Conservation (phyloP, 2,797 vertebrate species). For the Syndactyla subalaris region DNA sequence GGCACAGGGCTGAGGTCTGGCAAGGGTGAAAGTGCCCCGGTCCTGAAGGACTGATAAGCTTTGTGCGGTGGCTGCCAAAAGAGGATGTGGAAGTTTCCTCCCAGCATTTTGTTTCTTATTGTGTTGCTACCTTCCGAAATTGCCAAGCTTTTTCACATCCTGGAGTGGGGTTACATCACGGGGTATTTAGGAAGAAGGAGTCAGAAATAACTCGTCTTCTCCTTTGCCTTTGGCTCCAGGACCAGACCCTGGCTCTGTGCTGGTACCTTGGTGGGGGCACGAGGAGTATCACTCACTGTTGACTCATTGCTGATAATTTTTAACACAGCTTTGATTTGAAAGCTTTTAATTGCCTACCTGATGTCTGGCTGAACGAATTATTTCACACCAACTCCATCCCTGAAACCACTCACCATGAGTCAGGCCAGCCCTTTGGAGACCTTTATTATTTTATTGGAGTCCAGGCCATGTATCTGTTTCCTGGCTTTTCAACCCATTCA, state of each 20-base stretch:
- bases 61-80: constrained; percentile 15
- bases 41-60: constrained; percentile 26
- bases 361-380: not conserved
- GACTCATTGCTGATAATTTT: constrained; percentile 33
- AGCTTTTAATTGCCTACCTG: not conserved
- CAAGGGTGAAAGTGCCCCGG: constrained; percentile 36
- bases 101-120: constrained; percentile 76
- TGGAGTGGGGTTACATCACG: constrained; percentile 80
- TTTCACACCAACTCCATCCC: not conserved
- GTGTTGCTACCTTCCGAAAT: constrained; percentile 62
- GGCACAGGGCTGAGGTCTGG: not conserved
- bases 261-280: not conserved
- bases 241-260: not conserved
- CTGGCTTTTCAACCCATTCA: constrained; percentile 15
- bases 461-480: not conserved
- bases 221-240: constrained; percentile 30
- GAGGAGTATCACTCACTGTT: not conserved
- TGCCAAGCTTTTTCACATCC: constrained; percentile 75
- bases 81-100: constrained; percentile 76
- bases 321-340: constrained; percentile 1
- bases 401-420: not conserved
- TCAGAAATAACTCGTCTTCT: constrained; percentile 38
- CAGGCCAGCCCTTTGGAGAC: constrained; percentile 1
- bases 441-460: not conserved
- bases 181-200: constrained; percentile 70